Base-by-base conservation (phyloP, 2,113 vertebrate genomes). In the Colossoma macropomum region DNA sequence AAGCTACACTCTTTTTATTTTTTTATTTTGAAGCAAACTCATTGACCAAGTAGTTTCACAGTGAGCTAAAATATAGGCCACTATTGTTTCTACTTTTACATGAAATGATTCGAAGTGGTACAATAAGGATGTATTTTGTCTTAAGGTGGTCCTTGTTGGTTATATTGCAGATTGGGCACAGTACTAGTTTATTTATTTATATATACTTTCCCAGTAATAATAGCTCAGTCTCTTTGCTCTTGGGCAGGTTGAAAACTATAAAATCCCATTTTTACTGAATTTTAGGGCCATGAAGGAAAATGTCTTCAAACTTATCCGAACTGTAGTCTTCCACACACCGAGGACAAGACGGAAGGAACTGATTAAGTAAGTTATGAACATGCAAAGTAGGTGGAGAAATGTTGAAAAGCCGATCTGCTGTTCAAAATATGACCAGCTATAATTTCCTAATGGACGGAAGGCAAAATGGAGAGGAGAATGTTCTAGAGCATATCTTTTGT, bases 261-360 rank as follows among this genome's bases (percentile, higher is more conserved):
- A 27, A 17, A 63, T 65, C 56, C 1, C 12, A 27, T 76, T 41
- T 56, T 38, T 76, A 59, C 54, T 23, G 4, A 2, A 60, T 10
- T 59, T 30, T 38, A 32, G 16, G 19, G 4, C 2, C 1, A 50
- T 50, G 45, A 30, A 75, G 50, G 21, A 25, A 77, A 63, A 41
- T 45, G 50, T 34, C 38, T 60, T 80, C 34, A 81, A n/a, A 34
- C 17, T 9, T 27, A 25, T 32, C 23, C 1, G 12, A 65, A 16
- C 9, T 23, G 13, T 30, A 80, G 80, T 82, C 80, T 82, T 82
- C 80, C 80, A 68, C 72, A 27, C 13, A 65, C 71, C 59, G 34
- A 21, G 45, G 56, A 73, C n/a, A 32, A 10, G 30, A 72, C 27
- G 38, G 70, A 65, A 81, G 2, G 45, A 74, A 32, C 69, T 23